Evolutionary conservation across 2,113 vertebrate species (phyloP), one percentile per base, ranked within the genome.

Genomic region (Paedocypris sp.): DNA sequence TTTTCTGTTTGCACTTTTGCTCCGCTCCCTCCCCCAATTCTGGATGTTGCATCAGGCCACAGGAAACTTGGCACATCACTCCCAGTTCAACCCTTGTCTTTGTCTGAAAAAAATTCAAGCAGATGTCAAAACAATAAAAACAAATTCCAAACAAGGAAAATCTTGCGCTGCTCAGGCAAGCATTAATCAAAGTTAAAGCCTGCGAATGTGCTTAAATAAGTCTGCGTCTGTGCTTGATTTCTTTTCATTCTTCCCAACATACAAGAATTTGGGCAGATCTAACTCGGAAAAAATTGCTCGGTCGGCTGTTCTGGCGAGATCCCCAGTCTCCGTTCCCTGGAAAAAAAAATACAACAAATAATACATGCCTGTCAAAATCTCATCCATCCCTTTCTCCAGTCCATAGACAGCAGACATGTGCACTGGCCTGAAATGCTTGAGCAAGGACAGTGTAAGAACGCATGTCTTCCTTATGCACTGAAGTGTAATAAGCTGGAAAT

Each of bases 21-120:
- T 29, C 18, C 13, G n/a, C 32, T 16, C 26, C 7, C 26, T 26
- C 45, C 20, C 42, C 33, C 74, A 73, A 80, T 79, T 75, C 75
- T 78, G 0, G 2, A 68, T 47, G 67, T 71, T 1, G 4, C 64
- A 66, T 74, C 75, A 81, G 78, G 64, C 79, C 73, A 10, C 76
- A 69, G 75, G 75, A 74, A 73, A 38, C 52, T 78, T 85, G 83
- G 83, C 81, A 78, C 62, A 29, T 51, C 11, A 51, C 33, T 60
- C 39, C 2, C 3, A 68, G 68, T 68, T 75, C 71, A 57, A 39
- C 73, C 64, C 60, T 1, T 69, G 67, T 66, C 64, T 68, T 31
- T 69, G 42, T 47, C 47, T 36, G 36, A 25, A 68, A 54, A 1
- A 76, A 79, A 76, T 18, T 77, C 16, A 2, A 8, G 29, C 62